A percentile compares a stretch with the other conserved stretches of the same genome.
phyloP scores from a whole-genome alignment of 2,797 vertebrate species.

The Leptatherina wallacei region DNA sequence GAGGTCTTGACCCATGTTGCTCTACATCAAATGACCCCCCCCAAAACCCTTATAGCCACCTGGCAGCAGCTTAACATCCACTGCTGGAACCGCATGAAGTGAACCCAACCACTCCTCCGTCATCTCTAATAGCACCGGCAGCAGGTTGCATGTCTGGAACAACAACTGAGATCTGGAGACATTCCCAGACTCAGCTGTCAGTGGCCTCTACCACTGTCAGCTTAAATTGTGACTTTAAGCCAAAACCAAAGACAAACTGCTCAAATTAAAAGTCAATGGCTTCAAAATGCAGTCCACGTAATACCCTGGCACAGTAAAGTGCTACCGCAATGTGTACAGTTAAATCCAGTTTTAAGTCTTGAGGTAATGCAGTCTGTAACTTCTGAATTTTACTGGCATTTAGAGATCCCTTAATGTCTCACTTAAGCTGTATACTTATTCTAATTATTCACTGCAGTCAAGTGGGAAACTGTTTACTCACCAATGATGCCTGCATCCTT shows the following conservation, averaged over 20 bases:
- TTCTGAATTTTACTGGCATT: conserved; percentile 64
- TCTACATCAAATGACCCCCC: conserved; percentile 45
- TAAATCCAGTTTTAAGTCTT: conserved; percentile 36
- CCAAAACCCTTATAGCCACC: conserved; percentile 34
- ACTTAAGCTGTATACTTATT: conserved; percentile 65
- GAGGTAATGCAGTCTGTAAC: conserved; percentile 40
- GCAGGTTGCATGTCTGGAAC: conserved; percentile 63
- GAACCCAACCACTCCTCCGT: conserved; percentile 31
- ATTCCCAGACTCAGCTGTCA: conserved; percentile 72
- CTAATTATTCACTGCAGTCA: conserved; percentile 63
- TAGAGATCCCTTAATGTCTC: conserved; percentile 54
- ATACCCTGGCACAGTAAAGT: conserved; percentile 27
- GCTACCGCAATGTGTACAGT: conserved; percentile 28
- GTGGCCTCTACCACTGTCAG: conserved; percentile 61
- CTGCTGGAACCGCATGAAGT: conserved; percentile 24
- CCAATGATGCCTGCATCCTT: conserved; percentile 56
- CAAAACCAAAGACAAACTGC: conserved; percentile 60
- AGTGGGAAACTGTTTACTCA: conserved; percentile 58
- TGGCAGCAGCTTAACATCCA: conserved; percentile 44
- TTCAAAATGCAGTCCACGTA: conserved; percentile 46
- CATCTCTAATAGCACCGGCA: conserved; percentile 54
- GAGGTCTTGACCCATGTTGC: conserved; percentile 28
- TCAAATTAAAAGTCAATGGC: conserved; percentile 56
- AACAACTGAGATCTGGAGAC: conserved; percentile 74
- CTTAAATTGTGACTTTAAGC: conserved; percentile 64